Evolutionary conservation across 2,113 vertebrate species (phyloP), one percentile per base, ranked within the genome.

Genomic region (Alouatta palliata): DNA sequence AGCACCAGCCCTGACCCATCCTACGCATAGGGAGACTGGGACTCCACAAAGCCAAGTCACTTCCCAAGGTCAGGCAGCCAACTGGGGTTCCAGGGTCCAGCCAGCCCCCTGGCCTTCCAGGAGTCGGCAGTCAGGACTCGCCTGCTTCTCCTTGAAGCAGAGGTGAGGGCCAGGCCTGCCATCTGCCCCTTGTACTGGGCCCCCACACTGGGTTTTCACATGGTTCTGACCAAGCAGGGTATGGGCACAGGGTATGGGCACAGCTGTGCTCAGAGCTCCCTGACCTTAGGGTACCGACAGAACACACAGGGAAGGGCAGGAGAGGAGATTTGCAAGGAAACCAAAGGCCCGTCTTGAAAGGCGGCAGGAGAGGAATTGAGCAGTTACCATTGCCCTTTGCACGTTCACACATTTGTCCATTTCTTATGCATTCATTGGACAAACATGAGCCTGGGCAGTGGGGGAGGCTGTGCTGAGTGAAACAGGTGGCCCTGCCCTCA

Each of bases 391-490:
- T 17, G 5, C 1, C 61, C 0, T 23, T 52, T 52, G 23, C 3
- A 1, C 6, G 1, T 25, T 21, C 13, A 0, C 2, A 5, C 27
- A 0, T 23, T 11, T 1, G 8, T 20, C 87, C 32, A 0, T n/a
- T 3, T 32, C 3, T 5, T 25, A 0, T 7, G 68, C 5, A 2
- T 17, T 75, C 66, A 0, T 58, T 14, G 32, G 14, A 30, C 35
- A 6, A 9, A 21, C 0, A 0, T 19, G 16, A 45, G 35, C 14
- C 84, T 19, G 9, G n/a, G 82, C 80, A 12, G 40, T 56, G 1
- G 8, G 71, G 40, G 66, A n/a, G 3, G 58, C 20, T 0, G 7
- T 1, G 23, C 82, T 5, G 43, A 58, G 45, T 32, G 10, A 6
- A 35, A 8, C 35, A 20, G 20, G 56, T 3, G 14, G 83, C 11